Base-by-base conservation (phyloP, 2,113 vertebrate genomes). In the Rhinolophus ferrumequinum region DNA sequence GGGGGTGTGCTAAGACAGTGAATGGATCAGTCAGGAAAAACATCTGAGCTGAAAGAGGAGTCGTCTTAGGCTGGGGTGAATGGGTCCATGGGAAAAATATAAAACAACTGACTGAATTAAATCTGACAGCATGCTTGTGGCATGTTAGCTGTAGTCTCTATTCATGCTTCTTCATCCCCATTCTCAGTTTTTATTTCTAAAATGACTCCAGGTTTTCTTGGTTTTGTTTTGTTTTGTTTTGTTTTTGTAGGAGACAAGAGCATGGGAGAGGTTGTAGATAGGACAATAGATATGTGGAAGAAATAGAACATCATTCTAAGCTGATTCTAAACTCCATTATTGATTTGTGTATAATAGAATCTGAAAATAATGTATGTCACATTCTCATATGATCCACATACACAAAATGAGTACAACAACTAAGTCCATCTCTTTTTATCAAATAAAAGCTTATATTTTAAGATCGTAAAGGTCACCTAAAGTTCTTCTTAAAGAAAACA, bases 391-490 rank as follows among this genome's bases (percentile, higher is more conserved):
- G 64, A 33, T 80, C 35, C 4, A 66, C 54, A 83, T 33, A 82
- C 24, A 86, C 33, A 80, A 88, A 70, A 72, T 86, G 58, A 81
- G 9, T 60, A 88, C 8, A 69, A 26, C 70, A 83, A 86, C 54
- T 47, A 79, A 52, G 35, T 56, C 7, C 1, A 44, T 52, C 18
- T 92, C 28, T 14, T 84, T 84, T 38, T 7, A 24, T 69, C 11
- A 93, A 79, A 88, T 72, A 72, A 89, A 95, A 77, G 24, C 12
- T 73, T 93, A 13, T 18, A 41, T 70, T 58, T 92, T 69, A 96
- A 77, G 33, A 33, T 30, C 33, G 7, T 58, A 30, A 92, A 70
- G 6, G 14, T 69, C 28, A 87, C 60, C 87, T 90, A 26, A 72
- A 91, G 64, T 70, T 90, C 6, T 84, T 9, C 22, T 28, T 28